Conservation (phyloP, 2,888 invertebrate genomes). For the Melanchra persicariae region DNA sequence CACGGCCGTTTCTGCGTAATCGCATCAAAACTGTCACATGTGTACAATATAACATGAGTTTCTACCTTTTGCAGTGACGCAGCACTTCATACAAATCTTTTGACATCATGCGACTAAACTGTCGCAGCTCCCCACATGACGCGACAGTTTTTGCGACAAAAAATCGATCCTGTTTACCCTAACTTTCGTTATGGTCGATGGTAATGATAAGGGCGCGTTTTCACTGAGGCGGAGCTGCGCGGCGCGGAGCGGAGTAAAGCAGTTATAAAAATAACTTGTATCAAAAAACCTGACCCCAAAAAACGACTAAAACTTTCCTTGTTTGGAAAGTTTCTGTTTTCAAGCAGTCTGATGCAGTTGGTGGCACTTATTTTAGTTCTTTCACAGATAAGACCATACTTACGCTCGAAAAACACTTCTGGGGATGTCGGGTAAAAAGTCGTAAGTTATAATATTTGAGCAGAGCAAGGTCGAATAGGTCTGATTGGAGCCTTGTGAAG, state of each 20-base stretch:
- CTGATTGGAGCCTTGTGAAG: neutral
- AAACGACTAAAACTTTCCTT: too few species aligned
- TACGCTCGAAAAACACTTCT: too few species aligned
- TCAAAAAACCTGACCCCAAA: too few species aligned
- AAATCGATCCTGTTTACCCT: slow-evolving; percentile 72
- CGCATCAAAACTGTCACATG: slow-evolving; percentile 67
- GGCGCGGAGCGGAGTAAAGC: neutral
- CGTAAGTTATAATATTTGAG: neutral
- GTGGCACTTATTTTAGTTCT: too few species aligned
- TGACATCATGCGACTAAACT: slow-evolving; percentile 69
- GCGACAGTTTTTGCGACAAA: slow-evolving; percentile 71
- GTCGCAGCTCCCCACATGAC: slow-evolving; percentile 75
- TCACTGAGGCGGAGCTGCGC: neutral
- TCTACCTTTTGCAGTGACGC: slow-evolving; percentile 60
- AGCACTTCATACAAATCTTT: slow-evolving; percentile 67
- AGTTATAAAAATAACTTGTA: too few species aligned
- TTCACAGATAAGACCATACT: too few species aligned
- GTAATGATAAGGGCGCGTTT: slow-evolving; percentile 44
- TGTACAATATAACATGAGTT: slow-evolving; percentile 58
- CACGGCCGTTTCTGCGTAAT: slow-evolving; percentile 59
- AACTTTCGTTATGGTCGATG: slow-evolving; percentile 66
- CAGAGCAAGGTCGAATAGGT: neutral
- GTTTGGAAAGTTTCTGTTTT: too few species aligned
- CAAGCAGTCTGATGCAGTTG: too few species aligned
- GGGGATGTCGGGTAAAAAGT: too few species aligned